Evolutionary conservation across 2,888 invertebrate species (phyloP), one percentile per base, ranked within the genome.

Genomic region (Orchestes rusci): DNA sequence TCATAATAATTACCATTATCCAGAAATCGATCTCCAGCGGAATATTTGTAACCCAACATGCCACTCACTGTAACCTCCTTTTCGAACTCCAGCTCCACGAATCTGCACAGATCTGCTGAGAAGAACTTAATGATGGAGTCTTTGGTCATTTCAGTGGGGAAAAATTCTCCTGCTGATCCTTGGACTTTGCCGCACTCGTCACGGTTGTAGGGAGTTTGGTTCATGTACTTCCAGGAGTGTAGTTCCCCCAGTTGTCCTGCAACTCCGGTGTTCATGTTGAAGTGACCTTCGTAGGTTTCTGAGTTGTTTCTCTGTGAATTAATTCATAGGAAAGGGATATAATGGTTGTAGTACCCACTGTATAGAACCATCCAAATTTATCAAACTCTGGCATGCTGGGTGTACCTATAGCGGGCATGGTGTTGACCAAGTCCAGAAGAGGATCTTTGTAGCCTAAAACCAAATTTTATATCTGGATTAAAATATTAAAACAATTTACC

Each of bases 361-460:
- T 71, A 56, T 88, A 91, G 68, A 93, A 92, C 81, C 90, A 84
- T 8, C 87, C 93, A 62, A 93, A 91, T 59, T 75, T 77, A 59
- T 91, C 90, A 35, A 37, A 44, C 10, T 43, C 28, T 7, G 49
- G 50, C 13, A 44, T 23, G 10, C 10, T 23, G 23, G n/a, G n/a
- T 10, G 5, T 10, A 23, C 5, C 23, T 23, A 10, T n/a, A 23
- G 10, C 23, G 0, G 79, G 77, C 42, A 82, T 59, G 51, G 71
- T 72, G 50, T 73, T 73, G 1, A 82, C 82, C 48, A 84, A 65
- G 28, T 78, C 75, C 43, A 92, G 73, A 39, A 90, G 64, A 0
- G 77, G 68, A 62, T 92, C 91, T 1, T 75, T 72, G 61, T 89
- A 92, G 0, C 92, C 50, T 49, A 4, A 3, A 3, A 3, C 8